Evolutionary conservation across 2,113 vertebrate species (phyloP), one percentile per base, ranked within the genome.

Genomic region (Ptychochromis oligacanthus): DNA sequence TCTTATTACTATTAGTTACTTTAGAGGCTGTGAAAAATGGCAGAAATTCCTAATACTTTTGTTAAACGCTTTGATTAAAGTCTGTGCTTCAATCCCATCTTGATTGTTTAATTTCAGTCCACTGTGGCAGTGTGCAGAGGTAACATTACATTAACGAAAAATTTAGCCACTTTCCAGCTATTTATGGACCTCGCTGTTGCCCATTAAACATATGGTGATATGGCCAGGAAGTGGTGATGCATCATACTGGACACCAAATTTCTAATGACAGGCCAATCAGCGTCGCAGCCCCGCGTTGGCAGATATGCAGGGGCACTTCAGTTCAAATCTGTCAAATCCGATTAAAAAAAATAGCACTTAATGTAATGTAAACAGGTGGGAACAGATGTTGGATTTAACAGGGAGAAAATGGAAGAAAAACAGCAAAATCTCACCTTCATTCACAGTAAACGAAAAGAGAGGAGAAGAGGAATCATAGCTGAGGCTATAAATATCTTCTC

Each of bases 401-500:
- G 18, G 5, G 57, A 22, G 26, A 60, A 18, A n/a, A 64, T 31
- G 9, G 14, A 75, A 56, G 8, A 31, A 70, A 24, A 1, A 17
- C 24, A 2, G 43, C 24, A 28, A 43, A 62, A 78, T 52, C 31
- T 70, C 15, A 15, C 28, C 24, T 36, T 65, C 31, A 65, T 75
- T 85, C 54, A 81, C 34, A 80, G 43, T 22, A 65, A 22, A 77
- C 12, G 56, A 70, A 43, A 36, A 65, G 43, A 81, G 34, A 80
- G 61, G 75, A 85, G 83, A 80, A 57, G 58, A 72, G 57, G 76
- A 91, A 70, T 83, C 75, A 82, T 40, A 79, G 22, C 15, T 34
- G 70, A 74, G 20, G 40, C 80, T 90, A 89, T 83, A 92, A 92
- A 92, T 90, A 92, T 76, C 61, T 75, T 49, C 61, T 70, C 57